phyloP scores from a whole-genome alignment of 2,888 invertebrate genomes.

The Mycalesis mineus region DNA sequence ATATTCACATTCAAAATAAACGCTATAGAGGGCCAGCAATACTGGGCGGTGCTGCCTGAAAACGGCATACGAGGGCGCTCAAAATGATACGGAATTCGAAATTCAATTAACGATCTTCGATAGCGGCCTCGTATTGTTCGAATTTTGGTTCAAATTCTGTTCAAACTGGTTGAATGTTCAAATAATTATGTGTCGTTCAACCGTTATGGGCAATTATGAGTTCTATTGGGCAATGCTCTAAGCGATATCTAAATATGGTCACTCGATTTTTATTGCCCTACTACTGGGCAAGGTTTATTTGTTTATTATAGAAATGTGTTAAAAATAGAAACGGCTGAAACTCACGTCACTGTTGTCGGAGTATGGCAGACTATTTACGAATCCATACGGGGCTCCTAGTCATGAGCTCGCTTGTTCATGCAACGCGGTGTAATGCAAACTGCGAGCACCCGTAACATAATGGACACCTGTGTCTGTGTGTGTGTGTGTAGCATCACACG shows the following conservation, averaged over 20 bases:
- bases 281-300: too few species aligned
- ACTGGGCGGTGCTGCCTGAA: slow-evolving; percentile 14
- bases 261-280: not conserved
- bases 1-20: not conserved
- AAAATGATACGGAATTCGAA: slow-evolving; percentile 28
- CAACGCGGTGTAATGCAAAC: too few species aligned
- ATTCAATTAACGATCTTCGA: slow-evolving; percentile 27
- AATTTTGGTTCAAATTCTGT: slow-evolving; percentile 6
- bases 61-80: slow-evolving; percentile 21
- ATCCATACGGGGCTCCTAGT: too few species aligned
- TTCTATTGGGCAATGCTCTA: not conserved
- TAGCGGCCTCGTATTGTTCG: slow-evolving; percentile 15
- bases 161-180: slow-evolving; percentile 13
- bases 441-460: not conserved
- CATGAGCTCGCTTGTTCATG: too few species aligned
- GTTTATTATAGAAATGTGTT: too few species aligned
- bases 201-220: not conserved
- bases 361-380: too few species aligned
- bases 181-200: slow-evolving; percentile 7
- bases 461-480: not conserved
- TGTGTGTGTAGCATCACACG: too few species aligned
- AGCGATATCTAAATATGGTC: not conserved
- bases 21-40: not conserved
- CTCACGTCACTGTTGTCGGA: too few species aligned
- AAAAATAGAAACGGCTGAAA: too few species aligned